Evolutionary conservation across 2,113 vertebrate genomes (phyloP).

Genomic region (Eptesicus fuscus): DNA sequence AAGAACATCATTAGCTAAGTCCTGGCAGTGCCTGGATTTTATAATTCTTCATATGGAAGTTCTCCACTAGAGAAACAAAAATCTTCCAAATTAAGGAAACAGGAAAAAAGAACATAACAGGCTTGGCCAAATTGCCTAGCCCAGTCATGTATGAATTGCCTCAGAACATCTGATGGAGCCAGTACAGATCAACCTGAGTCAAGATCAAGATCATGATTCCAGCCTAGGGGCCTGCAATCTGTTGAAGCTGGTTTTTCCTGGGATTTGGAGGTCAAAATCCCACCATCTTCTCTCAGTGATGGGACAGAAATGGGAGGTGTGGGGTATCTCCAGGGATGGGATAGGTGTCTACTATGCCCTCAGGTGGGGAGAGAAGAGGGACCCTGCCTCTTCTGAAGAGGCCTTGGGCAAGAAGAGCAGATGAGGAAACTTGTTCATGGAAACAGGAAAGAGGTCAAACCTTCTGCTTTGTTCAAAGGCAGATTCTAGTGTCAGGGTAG

Average conservation of each 20-base stretch:
- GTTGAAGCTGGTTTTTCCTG: not conserved
- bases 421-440: not conserved
- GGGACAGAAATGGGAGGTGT: not conserved
- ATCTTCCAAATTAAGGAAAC: conserved; percentile 45
- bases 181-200: conserved; percentile 25
- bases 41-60: conserved; percentile 5
- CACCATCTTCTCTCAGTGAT: not conserved
- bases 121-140: conserved; percentile 21
- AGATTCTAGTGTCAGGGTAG: not conserved
- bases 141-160: conserved; percentile 32
- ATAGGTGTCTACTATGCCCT: not conserved
- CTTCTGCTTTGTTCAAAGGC: not conserved
- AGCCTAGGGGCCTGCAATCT: not conserved
- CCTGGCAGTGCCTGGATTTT: not conserved
- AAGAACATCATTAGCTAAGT: not conserved
- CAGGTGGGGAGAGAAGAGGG: too few species aligned
- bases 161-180: conserved; percentile 42
- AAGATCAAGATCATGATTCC: not conserved
- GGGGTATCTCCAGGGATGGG: not conserved
- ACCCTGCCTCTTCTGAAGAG: not conserved
- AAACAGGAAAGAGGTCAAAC: not conserved
- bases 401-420: not conserved
- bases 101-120: not conserved
- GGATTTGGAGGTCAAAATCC: not conserved
- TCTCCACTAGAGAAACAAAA: conserved; percentile 37